Conservation (phyloP, 2,888 invertebrate genomes). For the Dasysyrphus albostriatus region DNA sequence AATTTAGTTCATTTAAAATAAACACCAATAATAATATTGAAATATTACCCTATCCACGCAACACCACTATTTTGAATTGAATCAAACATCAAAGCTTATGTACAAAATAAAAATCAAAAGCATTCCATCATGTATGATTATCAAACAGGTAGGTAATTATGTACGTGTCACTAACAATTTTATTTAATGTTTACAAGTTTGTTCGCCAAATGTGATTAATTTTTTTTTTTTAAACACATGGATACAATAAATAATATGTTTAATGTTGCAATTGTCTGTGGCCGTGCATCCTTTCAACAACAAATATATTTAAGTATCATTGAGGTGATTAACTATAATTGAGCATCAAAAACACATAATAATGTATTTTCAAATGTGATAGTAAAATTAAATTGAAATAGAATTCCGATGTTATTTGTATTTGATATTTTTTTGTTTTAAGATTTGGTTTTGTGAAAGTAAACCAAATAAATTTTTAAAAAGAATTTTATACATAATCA, state of each 20-base stretch:
- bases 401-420: background rate
- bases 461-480: no score
- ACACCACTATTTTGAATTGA: background rate
- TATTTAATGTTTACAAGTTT: constrained; percentile 20
- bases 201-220: constrained; percentile 14
- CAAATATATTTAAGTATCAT: constrained; percentile 27
- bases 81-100: background rate
- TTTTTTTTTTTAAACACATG: background rate
- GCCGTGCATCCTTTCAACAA: constrained; percentile 23
- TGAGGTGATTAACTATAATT: constrained; percentile 10
- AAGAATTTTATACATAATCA: no score
- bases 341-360: background rate
- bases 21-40: background rate
- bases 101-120: constrained; percentile 2
- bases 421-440: background rate
- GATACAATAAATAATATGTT: background rate
- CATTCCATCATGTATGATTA: constrained; percentile 21
- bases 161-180: constrained; percentile 15
- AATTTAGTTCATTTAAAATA: background rate
- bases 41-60: background rate
- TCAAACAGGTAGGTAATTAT: constrained; percentile 13
- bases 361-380: background rate
- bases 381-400: background rate
- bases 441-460: background rate
- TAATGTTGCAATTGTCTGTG: background rate